These are phyloP conservation scores for Cryptus armator DNA, from an alignment of 2,888 invertebrate species.

Conservation along the genomic window DNA sequence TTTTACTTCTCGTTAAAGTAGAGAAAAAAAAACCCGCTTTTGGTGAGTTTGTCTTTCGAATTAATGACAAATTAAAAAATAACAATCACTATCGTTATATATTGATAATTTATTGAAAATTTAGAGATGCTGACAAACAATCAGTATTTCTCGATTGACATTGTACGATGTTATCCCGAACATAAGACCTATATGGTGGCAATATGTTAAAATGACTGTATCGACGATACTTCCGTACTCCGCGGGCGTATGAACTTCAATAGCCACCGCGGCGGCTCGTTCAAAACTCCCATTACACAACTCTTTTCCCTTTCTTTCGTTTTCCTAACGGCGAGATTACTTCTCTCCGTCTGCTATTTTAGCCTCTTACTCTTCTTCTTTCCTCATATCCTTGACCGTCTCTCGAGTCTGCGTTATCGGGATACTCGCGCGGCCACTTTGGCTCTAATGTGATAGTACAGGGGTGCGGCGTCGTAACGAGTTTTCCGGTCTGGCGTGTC, in stretches of 20 bases:
- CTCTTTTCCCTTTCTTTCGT: slow-evolving; percentile 48
- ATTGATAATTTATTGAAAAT: no score
- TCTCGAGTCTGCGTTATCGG: not conserved
- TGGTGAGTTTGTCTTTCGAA: no score
- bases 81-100: no score
- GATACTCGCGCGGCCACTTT: slow-evolving; percentile 19
- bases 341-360: not conserved
- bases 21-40: no score
- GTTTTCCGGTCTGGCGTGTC: slow-evolving; percentile 56
- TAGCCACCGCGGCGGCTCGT: slow-evolving; percentile 33
- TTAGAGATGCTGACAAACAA: not conserved
- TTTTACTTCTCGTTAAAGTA: no score
- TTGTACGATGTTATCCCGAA: not conserved
- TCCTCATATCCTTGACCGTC: slow-evolving; percentile 24
- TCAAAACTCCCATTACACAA: slow-evolving; percentile 36
- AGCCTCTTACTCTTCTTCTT: slow-evolving; percentile 13
- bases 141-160: not conserved
- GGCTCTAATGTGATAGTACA: not conserved
- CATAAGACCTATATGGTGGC: not conserved
- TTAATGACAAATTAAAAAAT: no score
- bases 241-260: not conserved
- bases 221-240: not conserved
- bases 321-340: slow-evolving; percentile 30
- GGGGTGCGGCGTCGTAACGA: slow-evolving; percentile 55
- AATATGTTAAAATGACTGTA: not conserved